Evolutionary conservation across 2,113 vertebrate genomes (phyloP).

Genomic region (crab-eating macaque (Macaca fascicularis)): T2T-MFA8v1.1 NC_088384.1:115937001-115937500

Average conservation of each 20-base stretch:
- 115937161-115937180: background rate
- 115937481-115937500: background rate
- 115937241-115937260: background rate
- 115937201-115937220: background rate
- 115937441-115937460: background rate
- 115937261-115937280: background rate
- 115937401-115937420: slow-evolving; percentile 3
- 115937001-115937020: background rate
- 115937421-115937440: background rate
- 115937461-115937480: background rate
- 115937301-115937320: background rate
- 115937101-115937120: background rate
- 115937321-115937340: slow-evolving; percentile 33
- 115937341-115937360: background rate
- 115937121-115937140: background rate
- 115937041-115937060: background rate
- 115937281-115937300: slow-evolving; percentile 34
- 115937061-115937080: slow-evolving; percentile 5
- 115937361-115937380: background rate
- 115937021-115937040: background rate
- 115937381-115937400: background rate
- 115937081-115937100: slow-evolving; percentile 4
- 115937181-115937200: slow-evolving; percentile 24
- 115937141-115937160: background rate
- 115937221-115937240: slow-evolving; percentile 13